Evolutionary conservation across 2,888 invertebrate species (phyloP).

Genomic region (Drosophila dives): DNA sequence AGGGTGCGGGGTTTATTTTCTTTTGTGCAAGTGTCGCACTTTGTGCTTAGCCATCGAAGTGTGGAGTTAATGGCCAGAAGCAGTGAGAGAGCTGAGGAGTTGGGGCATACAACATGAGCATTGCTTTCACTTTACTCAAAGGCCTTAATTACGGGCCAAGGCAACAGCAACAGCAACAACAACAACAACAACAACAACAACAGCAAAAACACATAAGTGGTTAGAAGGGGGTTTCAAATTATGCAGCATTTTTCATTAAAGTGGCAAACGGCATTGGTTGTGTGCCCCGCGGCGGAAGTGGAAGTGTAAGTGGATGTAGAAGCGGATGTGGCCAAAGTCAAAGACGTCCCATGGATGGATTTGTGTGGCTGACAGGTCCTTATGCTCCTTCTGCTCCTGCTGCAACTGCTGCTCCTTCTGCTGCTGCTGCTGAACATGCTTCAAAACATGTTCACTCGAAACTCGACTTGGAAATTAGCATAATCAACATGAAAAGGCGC

Average conservation of each 20-base stretch:
- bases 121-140: constrained; percentile 47
- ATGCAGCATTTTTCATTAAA: constrained; percentile 78
- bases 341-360: constrained; percentile 57
- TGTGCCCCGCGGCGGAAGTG: constrained; percentile 50
- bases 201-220: constrained; percentile 37
- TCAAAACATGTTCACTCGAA: constrained; percentile 66
- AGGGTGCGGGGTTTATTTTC: constrained; percentile 1
- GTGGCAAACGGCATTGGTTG: constrained; percentile 56
- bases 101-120: constrained; percentile 36
- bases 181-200: constrained; percentile 21
- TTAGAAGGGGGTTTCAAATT: constrained; percentile 45
- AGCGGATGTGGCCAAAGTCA: constrained; percentile 51
- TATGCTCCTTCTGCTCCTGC: constrained; percentile 28
- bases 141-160: constrained; percentile 61
- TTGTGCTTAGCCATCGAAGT: constrained; percentile 77
- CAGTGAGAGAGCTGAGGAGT: constrained; percentile 21
- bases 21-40: constrained; percentile 55
- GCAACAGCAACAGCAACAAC: constrained; percentile 7
- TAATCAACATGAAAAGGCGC: constrained; percentile 78
- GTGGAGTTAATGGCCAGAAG: constrained; percentile 72
- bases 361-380: constrained; percentile 57
- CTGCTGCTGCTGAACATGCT: constrained; percentile 37
- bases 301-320: constrained; percentile 41
- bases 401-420: constrained; percentile 11
- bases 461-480: constrained; percentile 73